These are phyloP conservation scores for Valencia hispanica DNA, from an alignment of 2,797 vertebrate species.

Conservation along the genomic window DNA sequence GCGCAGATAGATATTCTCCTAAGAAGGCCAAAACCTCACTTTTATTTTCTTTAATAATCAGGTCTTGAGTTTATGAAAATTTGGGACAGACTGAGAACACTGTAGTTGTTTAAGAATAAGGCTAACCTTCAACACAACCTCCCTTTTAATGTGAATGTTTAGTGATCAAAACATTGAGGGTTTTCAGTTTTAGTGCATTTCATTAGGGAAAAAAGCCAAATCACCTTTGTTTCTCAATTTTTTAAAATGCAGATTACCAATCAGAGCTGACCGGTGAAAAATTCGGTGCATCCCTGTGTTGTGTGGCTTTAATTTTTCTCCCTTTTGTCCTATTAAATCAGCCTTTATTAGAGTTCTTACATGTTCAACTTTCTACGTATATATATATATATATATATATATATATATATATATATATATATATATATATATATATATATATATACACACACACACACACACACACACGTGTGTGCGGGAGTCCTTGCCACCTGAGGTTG, in stretches of 20 bases:
- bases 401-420: too few relatives aligned
- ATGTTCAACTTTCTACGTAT: conserved; percentile 16
- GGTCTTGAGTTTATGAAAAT: neutral
- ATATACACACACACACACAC: too few relatives aligned
- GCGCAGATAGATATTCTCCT: neutral
- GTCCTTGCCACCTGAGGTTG: conserved; percentile 5
- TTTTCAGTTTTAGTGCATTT: neutral
- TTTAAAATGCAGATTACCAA: neutral
- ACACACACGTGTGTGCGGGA: conserved; percentile 4
- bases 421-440: too few relatives aligned
- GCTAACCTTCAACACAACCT: neutral
- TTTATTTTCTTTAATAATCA: neutral
- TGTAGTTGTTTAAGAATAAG: neutral
- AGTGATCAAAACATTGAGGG: neutral
- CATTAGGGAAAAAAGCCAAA: neutral
- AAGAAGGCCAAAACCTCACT: neutral
- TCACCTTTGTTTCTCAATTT: neutral
- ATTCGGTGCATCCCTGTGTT: neutral
- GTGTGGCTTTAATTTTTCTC: neutral
- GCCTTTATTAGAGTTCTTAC: conserved; percentile 12
- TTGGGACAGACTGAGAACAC: neutral
- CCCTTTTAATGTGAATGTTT: neutral
- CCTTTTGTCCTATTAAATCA: conserved; percentile 4
- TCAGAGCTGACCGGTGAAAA: neutral
- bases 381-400: too few relatives aligned